Conservation (phyloP, 2,888 invertebrate genomes). For the Acanthosoma haemorrhoidale region DNA sequence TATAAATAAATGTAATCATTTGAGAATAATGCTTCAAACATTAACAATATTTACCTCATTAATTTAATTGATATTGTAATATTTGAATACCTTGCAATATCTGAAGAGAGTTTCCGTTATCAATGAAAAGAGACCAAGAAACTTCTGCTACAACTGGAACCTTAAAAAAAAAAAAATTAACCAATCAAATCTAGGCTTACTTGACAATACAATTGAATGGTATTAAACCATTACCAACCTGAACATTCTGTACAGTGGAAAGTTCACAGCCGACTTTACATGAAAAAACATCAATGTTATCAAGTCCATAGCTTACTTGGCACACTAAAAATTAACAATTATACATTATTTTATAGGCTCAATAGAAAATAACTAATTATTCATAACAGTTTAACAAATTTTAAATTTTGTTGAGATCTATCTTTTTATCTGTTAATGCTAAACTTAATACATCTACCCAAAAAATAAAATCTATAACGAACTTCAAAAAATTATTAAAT, state of each 20-base stretch:
- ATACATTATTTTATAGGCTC: no score
- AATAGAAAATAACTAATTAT: not conserved
- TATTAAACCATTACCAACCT: no score
- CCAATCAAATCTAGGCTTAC: not conserved
- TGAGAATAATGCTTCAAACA: no score
- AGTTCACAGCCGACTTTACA: conserved; percentile 34
- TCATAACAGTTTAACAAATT: no score
- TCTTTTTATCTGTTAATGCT: not conserved
- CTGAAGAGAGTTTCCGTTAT: conserved; percentile 34
- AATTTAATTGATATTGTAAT: not conserved
- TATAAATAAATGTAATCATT: no score
- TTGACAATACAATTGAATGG: no score
- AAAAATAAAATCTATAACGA: no score
- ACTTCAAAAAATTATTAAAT: no score
- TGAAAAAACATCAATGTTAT: conserved; percentile 21
- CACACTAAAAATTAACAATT: conserved; percentile 36
- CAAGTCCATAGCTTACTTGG: conserved; percentile 32
- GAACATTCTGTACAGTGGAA: conserved; percentile 14
- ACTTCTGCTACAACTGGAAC: conserved; percentile 33
- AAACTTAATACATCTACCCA: no score
- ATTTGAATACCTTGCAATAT: conserved; percentile 34
- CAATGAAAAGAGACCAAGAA: conserved; percentile 37
- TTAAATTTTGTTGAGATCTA: not conserved
- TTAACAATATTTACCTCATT: not conserved
- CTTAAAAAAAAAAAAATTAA: conserved; percentile 20